phyloP scores from a whole-genome alignment of 2,888 invertebrate genomes.

The Xestoiulus laeticollis region DNA sequence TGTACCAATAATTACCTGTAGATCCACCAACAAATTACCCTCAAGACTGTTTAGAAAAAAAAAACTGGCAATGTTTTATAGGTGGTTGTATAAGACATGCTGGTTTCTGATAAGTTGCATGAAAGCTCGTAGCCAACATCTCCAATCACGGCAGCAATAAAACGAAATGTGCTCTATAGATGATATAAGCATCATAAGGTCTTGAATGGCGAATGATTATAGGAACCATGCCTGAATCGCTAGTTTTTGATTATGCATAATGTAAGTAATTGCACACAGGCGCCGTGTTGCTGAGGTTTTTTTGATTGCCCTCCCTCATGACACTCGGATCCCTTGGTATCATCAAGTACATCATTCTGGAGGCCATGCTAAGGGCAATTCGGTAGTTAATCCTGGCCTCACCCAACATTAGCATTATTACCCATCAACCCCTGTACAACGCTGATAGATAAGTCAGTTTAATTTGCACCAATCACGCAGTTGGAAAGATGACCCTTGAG shows the following conservation, averaged over 20 bases:
- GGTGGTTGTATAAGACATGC: neutral
- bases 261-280: constrained; percentile 30
- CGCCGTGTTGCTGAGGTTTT: constrained; percentile 30
- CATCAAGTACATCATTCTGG: constrained; percentile 37
- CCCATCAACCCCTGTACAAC: constrained; percentile 31
- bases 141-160: neutral
- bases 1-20: neutral
- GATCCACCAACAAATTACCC: neutral
- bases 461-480: constrained; percentile 46
- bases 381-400: constrained; percentile 30
- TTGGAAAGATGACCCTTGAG: constrained; percentile 12
- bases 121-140: neutral
- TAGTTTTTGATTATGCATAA: constrained; percentile 15
- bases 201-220: neutral
- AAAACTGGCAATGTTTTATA: neutral
- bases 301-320: constrained; percentile 39
- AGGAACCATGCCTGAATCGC: constrained; percentile 23
- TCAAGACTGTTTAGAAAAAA: neutral
- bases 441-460: constrained; percentile 40
- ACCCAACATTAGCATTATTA: constrained; percentile 42
- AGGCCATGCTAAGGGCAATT: neutral
- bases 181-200: constrained; percentile 1
- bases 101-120: neutral
- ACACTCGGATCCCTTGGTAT: neutral
- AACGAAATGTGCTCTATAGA: constrained; percentile 14